These are phyloP conservation scores for Oncorhynchus gorbuscha DNA, from an alignment of 2,113 vertebrate genomes.

Conservation along the genomic window DNA sequence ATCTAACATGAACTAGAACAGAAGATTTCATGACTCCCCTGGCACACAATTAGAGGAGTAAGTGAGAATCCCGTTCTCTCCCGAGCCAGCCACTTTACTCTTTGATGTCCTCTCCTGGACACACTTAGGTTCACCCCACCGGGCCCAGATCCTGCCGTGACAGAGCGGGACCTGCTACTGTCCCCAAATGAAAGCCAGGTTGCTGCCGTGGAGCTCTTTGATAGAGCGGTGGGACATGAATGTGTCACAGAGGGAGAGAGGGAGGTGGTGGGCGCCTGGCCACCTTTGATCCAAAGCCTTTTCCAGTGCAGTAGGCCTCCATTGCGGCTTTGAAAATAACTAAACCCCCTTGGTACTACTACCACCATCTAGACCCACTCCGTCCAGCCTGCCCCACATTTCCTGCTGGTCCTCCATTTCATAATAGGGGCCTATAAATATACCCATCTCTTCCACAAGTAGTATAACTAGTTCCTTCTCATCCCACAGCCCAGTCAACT, in stretches of 20 bases:
- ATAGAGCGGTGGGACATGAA: constrained; percentile 31
- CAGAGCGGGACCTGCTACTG: constrained; percentile 31
- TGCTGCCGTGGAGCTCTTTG: constrained; percentile 45
- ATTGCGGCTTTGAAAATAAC: constrained; percentile 68
- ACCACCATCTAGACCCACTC: constrained; percentile 31
- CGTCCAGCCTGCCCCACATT: constrained; percentile 35
- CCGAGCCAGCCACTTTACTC: background rate
- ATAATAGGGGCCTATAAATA: constrained; percentile 69
- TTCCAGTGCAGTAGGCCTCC: constrained; percentile 66
- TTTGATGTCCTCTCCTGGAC: constrained; percentile 22
- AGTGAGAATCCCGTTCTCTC: background rate
- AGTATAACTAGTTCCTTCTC: constrained; percentile 28
- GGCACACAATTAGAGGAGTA: constrained; percentile 56
- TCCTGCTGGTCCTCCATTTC: constrained; percentile 62
- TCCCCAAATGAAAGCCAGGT: constrained; percentile 59
- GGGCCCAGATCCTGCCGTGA: constrained; percentile 26
- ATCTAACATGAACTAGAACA: constrained; percentile 31
- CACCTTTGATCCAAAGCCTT: constrained; percentile 68
- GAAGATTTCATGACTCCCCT: constrained; percentile 57
- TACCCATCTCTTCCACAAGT: constrained; percentile 48
- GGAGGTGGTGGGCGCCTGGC: constrained; percentile 43
- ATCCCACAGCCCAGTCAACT: constrained; percentile 32
- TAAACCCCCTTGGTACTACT: constrained; percentile 36
- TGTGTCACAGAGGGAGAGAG: constrained; percentile 54
- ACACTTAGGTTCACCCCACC: constrained; percentile 15